Base-by-base conservation (phyloP, 1,140 invertebrate species). In the Drosophila saltans region DNA sequence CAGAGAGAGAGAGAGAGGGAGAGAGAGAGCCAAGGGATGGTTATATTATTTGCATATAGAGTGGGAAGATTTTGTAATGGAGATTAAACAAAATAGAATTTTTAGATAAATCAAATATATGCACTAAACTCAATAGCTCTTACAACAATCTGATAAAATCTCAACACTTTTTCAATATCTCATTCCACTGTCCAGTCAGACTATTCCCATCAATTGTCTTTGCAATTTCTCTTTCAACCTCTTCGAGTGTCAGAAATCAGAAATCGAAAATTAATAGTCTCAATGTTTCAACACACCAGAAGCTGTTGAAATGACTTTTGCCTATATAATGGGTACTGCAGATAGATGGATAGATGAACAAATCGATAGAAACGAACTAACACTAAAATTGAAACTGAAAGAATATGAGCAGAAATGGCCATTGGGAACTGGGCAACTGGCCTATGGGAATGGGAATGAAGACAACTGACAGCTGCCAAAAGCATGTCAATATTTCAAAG, bases 401-500 rank as follows among this genome's bases (percentile, higher is more conserved):
- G 66, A 78, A 64, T 55, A 21, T 6, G 1, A 8, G 45, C 6
- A 24, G 3, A 48, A 52, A 52, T 52, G 45, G 21, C 45, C 45
- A 52, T 8, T 52, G 45, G 45, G 45, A 52, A 26, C 45, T 52
- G 45, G 45, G n/a, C 45, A 52, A 26, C 21, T 52, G 45, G 45
- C 8, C 10, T 10, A 8, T 26, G 21, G 21, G n/a, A 48, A 52
- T 26, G 45, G 9, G n/a, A 48, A 52, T 26, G 45, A n/a, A 52
- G 21, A 24, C 45, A 52, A 58, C 75, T 64, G 75, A 69, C 78
- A 81, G 67, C 65, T 81, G 74, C 48, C 60, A 52, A 68, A 64
- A 68, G 65, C 82, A 74, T 71, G 75, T 86, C 82, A 86, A 85
- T 85, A 73, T 79, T 82, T 81, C 68, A 86, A 69, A 72, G 75